phyloP scores from a whole-genome alignment of 2,113 vertebrate genomes.

The Hoplias malabaricus region DNA sequence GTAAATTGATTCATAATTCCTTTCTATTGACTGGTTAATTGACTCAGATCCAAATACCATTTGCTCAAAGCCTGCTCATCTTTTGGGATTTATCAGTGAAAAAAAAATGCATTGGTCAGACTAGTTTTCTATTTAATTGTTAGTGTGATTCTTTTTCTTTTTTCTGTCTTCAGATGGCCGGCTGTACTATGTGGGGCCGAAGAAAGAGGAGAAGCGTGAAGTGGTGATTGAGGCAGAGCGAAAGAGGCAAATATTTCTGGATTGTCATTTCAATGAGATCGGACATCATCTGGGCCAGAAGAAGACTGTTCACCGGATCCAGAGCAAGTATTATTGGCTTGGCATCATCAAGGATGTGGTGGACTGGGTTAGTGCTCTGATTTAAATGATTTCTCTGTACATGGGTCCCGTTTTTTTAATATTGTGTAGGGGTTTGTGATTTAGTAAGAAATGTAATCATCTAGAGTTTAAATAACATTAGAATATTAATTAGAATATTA shows the following conservation, averaged over 20 bases:
- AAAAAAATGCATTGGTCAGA: no score
- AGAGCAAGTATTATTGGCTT: constrained; percentile 91
- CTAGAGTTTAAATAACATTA: no score
- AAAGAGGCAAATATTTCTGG: constrained; percentile 83
- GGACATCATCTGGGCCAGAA: constrained; percentile 90
- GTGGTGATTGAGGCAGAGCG: constrained; percentile 83
- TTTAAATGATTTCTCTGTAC: not conserved
- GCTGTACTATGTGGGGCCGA: constrained; percentile 87
- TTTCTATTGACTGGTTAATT: no score
- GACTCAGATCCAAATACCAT: no score
- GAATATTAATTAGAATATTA: no score
- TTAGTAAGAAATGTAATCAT: no score
- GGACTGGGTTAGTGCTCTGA: constrained; percentile 80
- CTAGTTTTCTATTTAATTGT: no score
- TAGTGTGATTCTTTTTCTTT: not conserved
- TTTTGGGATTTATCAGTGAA: no score
- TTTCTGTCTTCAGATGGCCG: constrained; percentile 67
- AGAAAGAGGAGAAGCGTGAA: constrained; percentile 87
- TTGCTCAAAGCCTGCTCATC: no score
- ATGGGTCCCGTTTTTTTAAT: no score
- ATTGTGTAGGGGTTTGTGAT: not conserved
- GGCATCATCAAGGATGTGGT: constrained; percentile 91
- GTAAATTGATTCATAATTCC: no score
- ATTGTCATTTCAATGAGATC: constrained; percentile 85
- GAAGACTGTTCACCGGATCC: constrained; percentile 87